Percentiles rank a stretch among this genome's conserved stretches.
Conservation (phyloP, 2,113 vertebrate species). For the Amblyornis subalaris region DNA sequence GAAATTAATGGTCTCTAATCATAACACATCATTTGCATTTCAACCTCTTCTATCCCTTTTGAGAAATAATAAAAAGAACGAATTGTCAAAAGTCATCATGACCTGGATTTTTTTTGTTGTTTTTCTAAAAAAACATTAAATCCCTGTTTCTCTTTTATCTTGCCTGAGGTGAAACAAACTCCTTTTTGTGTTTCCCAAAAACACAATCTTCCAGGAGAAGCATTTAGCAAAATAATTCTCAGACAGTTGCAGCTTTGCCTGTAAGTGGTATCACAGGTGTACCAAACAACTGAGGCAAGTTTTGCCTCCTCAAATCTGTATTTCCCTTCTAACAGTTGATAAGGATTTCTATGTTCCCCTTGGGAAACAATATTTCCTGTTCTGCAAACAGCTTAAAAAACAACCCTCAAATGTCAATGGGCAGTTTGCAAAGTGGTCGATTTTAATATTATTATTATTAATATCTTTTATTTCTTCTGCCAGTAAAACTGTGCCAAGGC, state of each 20-base stretch:
- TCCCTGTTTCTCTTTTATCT: not conserved
- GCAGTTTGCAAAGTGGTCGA: not conserved
- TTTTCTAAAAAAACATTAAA: not conserved
- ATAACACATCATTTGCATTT: not conserved
- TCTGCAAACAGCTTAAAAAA: not conserved
- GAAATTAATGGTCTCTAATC: not conserved
- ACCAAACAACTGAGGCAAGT: not conserved
- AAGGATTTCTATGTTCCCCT: not conserved
- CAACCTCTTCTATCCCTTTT: not conserved
- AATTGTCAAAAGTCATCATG: not conserved
- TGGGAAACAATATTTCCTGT: accelerated
- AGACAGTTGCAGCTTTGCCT: not conserved
- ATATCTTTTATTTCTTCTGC: not conserved
- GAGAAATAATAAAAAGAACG: not conserved
- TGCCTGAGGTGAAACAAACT: not conserved
- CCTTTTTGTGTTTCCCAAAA: not conserved
- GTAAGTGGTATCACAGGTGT: accelerated
- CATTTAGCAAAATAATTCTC: not conserved
- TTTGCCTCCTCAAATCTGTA: not conserved
- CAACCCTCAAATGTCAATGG: not conserved
- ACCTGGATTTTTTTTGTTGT: not conserved
- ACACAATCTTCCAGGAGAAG: not conserved
- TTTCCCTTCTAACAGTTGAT: not conserved
- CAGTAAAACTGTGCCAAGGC: too few species aligned
- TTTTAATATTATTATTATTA: not conserved